Evolutionary conservation across 1,140 invertebrate genomes (phyloP).

Genomic region (Lordiphosa collinella): DNA sequence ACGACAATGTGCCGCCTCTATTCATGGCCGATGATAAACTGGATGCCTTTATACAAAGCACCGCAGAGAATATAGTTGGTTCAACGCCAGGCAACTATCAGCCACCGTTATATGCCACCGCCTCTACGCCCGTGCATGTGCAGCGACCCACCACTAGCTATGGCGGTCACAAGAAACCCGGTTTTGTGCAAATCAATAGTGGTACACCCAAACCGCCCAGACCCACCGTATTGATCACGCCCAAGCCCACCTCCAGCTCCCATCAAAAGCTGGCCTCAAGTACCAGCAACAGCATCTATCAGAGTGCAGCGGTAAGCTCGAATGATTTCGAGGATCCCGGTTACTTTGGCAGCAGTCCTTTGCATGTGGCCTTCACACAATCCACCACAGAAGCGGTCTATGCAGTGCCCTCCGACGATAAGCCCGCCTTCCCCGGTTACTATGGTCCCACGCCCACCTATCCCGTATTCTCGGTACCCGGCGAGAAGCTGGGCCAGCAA

Average conservation of each 20-base stretch:
- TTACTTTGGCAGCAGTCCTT: constrained; percentile 67
- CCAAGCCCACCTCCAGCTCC: constrained; percentile 82
- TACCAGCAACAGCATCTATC: constrained; percentile 81
- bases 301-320: constrained; percentile 47
- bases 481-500: constrained; percentile 58
- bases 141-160: constrained; percentile 53
- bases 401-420: constrained; percentile 62
- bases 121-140: constrained; percentile 54
- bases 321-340: constrained; percentile 79
- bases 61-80: constrained; percentile 60
- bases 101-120: constrained; percentile 49
- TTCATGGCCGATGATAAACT: constrained; percentile 72
- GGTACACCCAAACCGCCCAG: constrained; percentile 79
- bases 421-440: constrained; percentile 72
- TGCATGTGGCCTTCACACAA: constrained; percentile 52
- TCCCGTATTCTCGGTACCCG: constrained; percentile 68
- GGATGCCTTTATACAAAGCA: constrained; percentile 72
- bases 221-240: constrained; percentile 82
- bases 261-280: constrained; percentile 37
- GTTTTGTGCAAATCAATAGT: constrained; percentile 64
- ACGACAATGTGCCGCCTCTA: constrained; percentile 67
- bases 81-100: constrained; percentile 59
- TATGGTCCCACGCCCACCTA: constrained; percentile 75
- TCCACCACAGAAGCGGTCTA: constrained; percentile 55
- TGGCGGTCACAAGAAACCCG: constrained; percentile 59